Evolutionary conservation across 2,113 vertebrate genomes (phyloP).

Genomic region (Hymenochirus boettgeri): DNA sequence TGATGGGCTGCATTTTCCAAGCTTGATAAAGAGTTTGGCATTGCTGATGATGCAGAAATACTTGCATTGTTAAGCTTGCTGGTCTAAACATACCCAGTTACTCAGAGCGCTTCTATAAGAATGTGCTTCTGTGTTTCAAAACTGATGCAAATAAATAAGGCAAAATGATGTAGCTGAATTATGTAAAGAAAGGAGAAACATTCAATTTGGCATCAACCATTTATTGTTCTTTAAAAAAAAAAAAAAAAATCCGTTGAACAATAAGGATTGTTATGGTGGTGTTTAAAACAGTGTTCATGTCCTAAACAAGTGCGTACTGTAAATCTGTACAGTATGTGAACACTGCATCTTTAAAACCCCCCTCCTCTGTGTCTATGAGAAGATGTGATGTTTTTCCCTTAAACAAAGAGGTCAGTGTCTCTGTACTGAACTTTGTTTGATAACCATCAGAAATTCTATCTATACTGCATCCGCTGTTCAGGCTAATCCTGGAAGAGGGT

Average conservation of each 20-base stretch:
- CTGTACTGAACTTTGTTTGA: not conserved
- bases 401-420: conserved; percentile 69
- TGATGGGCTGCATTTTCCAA: conserved; percentile 46
- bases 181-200: too few relatives aligned
- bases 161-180: too few relatives aligned
- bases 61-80: not conserved
- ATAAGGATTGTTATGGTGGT: too few relatives aligned
- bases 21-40: conserved; percentile 53
- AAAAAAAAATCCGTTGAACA: too few relatives aligned
- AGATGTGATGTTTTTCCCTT: conserved; percentile 52
- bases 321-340: not conserved
- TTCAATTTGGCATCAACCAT: too few relatives aligned
- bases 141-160: too few relatives aligned
- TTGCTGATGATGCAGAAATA: conserved; percentile 50
- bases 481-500: conserved; percentile 27
- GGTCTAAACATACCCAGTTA: not conserved
- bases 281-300: too few relatives aligned
- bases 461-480: conserved; percentile 49
- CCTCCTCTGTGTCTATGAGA: conserved; percentile 29
- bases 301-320: too few relatives aligned
- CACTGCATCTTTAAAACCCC: conserved; percentile 16
- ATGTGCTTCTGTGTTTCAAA: too few relatives aligned
- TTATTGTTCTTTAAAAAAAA: too few relatives aligned
- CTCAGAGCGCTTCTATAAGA: not conserved
- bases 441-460: conserved; percentile 67